Base-by-base conservation (phyloP, 2,113 vertebrate genomes). In the Aphelocoma coerulescens region DNA sequence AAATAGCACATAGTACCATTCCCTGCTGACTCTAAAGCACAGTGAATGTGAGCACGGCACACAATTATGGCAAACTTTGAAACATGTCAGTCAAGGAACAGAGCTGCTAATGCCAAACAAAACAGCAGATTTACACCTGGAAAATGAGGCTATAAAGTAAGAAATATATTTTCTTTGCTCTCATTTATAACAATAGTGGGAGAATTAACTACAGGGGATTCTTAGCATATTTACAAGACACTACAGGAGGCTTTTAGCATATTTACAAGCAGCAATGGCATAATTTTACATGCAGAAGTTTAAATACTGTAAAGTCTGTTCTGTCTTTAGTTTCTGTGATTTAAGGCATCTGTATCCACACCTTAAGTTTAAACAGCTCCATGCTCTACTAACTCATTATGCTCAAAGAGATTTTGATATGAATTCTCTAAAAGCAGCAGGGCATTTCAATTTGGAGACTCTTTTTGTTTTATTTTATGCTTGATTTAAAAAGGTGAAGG, bases 211-310 rank as follows among this genome's bases (percentile, higher is more conserved):
- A 94, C 87, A 94, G 95, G 93, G 69, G 88, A 71, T 94, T 79
- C 75, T 97, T 92, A 95, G 81, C 90, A 96, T 96, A 97, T 95
- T 97, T 97, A 96, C 93, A 91, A 91, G 93, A 82, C 67, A 20
- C 89, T 90, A 80, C 93, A 95, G 95, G 94, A 96, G 76, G 66
- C 28, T 85, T 94, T 97, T 94, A 97, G 91, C 94, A 91, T 96
- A 96, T 95, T 97, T 97, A 96, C 91, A 96, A 91, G 93, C 69
- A 96, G 91, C 76, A 91, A 23, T 66, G 52, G 73, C 79, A 96
- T 76, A 39, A 82, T 93, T 97, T 94, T 90, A 88, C 75, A 93
- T 75, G 73, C 62, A 75, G 79, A 94, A 94, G 52, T 96, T 96
- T 96, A 96, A 96, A 96, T 94, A 96, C 73, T 68, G 41, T 75